Percentiles rank a stretch among this genome's conserved stretches.
Conservation (phyloP, 1,140 invertebrate genomes). For the Euwallacea fornicatus region DNA sequence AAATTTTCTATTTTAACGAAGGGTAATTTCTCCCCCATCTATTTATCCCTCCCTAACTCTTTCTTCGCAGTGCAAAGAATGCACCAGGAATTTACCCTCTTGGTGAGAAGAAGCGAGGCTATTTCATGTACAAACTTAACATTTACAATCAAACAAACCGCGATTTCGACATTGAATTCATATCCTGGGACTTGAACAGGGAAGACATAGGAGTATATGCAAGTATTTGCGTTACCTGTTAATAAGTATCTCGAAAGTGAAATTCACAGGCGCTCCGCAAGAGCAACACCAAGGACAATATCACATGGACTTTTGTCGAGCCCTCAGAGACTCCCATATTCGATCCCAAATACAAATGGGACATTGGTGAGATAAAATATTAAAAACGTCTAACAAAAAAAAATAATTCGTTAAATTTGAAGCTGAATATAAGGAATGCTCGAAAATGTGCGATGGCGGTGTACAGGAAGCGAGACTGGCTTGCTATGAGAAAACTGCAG, state of each 20-base stretch:
- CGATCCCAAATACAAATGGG: slow-evolving; percentile 17
- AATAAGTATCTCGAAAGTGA: too few relatives aligned
- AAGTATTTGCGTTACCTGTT: too few relatives aligned
- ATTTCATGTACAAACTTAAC: too few relatives aligned
- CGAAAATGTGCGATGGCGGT: slow-evolving; percentile 56
- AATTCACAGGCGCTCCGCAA: too few relatives aligned
- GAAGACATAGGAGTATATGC: slow-evolving; percentile 1
- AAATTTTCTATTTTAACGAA: slow-evolving; percentile 4
- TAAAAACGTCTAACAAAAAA: background rate
- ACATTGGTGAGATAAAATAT: background rate
- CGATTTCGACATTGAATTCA: too few relatives aligned
- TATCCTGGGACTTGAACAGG: background rate
- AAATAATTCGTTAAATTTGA: slow-evolving; percentile 1
- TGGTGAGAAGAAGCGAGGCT: too few relatives aligned
- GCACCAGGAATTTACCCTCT: too few relatives aligned
- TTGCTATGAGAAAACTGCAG: slow-evolving; percentile 56
- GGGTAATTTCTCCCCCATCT: background rate
- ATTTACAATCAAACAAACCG: too few relatives aligned
- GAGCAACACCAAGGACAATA: too few relatives aligned
- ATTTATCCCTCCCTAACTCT: too few relatives aligned
- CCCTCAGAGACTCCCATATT: background rate
- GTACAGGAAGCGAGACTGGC: slow-evolving; percentile 51
- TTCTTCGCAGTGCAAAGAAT: too few relatives aligned
- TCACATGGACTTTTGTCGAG: background rate
- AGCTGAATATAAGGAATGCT: slow-evolving; percentile 47